Evolutionary conservation across 2,113 vertebrate genomes (phyloP), one percentile per base, ranked within the genome.

Genomic region (Connochaetes taurinus): DNA sequence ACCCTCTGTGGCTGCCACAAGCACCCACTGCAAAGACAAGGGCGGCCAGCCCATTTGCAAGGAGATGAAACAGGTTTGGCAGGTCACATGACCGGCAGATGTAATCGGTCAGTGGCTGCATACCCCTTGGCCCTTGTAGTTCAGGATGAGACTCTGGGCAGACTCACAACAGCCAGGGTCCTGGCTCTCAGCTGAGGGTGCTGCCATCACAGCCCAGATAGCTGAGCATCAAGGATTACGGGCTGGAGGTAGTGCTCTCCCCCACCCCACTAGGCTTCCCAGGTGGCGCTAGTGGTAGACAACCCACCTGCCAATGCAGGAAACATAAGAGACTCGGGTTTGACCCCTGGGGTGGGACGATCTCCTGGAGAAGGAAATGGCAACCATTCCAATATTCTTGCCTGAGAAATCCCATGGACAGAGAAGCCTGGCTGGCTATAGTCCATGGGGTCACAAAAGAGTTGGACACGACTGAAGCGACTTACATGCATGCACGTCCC

Each of bases 101-200:
- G 15, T 6, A 0, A 21, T 31, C 14, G 3, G 1, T 50, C 62
- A 3, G 25, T 2, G 0, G 19, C 43, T 7, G 27, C 21, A 3
- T 7, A 52, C 3, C 13, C 64, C 45, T 16, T 0, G 1, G 11
- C 43, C 64, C n/a, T 78, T 53, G 7, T 36, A 6, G 78, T 33
- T 83, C 62, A 3, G 13, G 60, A 36, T 40, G 43, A 10, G 40
- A 40, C 36, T 52, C 3, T 1, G 7, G 25, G 8, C 25, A 31
- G 78, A 23, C 33, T 25, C 40, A 52, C 40, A 29, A 7, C 13
- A 36, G 62, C 25, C 60, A 17, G 19, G 6, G 1, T 4, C 58
- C 58, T 1, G 4, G 90, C 50, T 36, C 40, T 27, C 40, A 33
- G 76, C 52, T 2, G 14, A 17, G 12, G 8, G 13, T 71, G 13